phyloP scores from a whole-genome alignment of 2,797 vertebrate species.

The Microctenopoma lineatum region DNA sequence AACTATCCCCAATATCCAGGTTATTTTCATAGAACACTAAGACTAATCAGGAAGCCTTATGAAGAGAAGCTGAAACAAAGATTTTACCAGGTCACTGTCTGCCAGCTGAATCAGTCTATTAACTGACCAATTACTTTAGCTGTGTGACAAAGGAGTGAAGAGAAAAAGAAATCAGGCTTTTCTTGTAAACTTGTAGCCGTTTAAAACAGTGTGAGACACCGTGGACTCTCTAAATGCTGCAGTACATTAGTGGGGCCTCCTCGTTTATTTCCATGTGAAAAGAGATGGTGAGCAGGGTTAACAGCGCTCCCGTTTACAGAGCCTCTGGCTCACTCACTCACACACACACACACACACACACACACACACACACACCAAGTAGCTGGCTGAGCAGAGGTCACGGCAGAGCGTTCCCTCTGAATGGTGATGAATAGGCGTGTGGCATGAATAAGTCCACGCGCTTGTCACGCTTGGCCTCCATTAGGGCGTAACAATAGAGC shows the following conservation, averaged over 20 bases:
- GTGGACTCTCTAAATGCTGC: not conserved
- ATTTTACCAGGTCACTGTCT: too few relatives aligned
- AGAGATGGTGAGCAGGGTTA: conserved; percentile 41
- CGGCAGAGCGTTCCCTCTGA: conserved; percentile 84
- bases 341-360: conserved; percentile 11
- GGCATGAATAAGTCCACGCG: conserved; percentile 87
- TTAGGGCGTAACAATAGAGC: conserved; percentile 83
- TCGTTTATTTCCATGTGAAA: conserved; percentile 79
- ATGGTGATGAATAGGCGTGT: conserved; percentile 85
- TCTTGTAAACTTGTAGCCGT: too few relatives aligned
- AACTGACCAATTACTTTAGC: too few relatives aligned
- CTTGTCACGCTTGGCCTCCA: conserved; percentile 80
- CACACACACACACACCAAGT: conserved; percentile 33
- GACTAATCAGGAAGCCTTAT: too few relatives aligned
- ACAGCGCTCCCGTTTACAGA: conserved; percentile 49
- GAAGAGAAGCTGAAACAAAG: too few relatives aligned
- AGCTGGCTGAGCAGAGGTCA: conserved; percentile 77
- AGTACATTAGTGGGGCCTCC: conserved; percentile 57
- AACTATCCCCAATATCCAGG: too few relatives aligned
- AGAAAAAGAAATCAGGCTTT: too few relatives aligned
- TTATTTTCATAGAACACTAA: too few relatives aligned
- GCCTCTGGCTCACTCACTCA: conserved; percentile 22
- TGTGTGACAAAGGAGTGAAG: too few relatives aligned
- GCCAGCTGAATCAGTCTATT: too few relatives aligned
- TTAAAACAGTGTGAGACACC: too few relatives aligned